Evolutionary conservation across 2,113 vertebrate species (phyloP).

Genomic region (Chamaea fasciata): DNA sequence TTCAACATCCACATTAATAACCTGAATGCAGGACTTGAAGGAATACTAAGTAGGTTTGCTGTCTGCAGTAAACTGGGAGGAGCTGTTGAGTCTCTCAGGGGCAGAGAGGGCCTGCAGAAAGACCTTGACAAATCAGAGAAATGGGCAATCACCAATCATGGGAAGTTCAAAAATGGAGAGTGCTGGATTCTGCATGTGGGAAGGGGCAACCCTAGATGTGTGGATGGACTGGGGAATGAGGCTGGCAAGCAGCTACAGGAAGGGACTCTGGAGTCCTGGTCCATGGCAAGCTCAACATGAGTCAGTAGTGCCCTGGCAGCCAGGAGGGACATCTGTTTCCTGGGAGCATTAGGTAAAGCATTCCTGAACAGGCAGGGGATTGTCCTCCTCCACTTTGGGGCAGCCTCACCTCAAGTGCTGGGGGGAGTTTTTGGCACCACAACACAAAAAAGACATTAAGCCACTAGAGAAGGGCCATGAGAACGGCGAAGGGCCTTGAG

Average conservation of each 20-base stretch:
- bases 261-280: not conserved
- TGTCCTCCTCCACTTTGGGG: not conserved
- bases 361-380: not conserved
- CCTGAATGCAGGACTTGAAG: not conserved
- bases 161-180: not conserved
- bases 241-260: not conserved
- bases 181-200: not conserved
- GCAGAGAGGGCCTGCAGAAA: not conserved
- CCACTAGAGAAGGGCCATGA: not conserved
- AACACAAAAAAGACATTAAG: not conserved
- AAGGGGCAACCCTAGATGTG: not conserved
- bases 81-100: not conserved
- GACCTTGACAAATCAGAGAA: not conserved
- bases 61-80: not conserved
- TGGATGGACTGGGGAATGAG: not conserved
- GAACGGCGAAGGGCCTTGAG: not conserved
- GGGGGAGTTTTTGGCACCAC: not conserved
- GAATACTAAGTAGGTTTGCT: not conserved
- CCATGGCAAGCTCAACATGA: not conserved
- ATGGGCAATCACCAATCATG: fast-evolving
- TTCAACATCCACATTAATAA: not conserved
- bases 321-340: not conserved
- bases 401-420: not conserved
- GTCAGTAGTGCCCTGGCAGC: not conserved
- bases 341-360: not conserved